A percentile compares a stretch with the other conserved stretches of the same genome.
Evolutionary conservation across 2,888 invertebrate species (phyloP).

Genomic region (Podabrus alpinus): DNA sequence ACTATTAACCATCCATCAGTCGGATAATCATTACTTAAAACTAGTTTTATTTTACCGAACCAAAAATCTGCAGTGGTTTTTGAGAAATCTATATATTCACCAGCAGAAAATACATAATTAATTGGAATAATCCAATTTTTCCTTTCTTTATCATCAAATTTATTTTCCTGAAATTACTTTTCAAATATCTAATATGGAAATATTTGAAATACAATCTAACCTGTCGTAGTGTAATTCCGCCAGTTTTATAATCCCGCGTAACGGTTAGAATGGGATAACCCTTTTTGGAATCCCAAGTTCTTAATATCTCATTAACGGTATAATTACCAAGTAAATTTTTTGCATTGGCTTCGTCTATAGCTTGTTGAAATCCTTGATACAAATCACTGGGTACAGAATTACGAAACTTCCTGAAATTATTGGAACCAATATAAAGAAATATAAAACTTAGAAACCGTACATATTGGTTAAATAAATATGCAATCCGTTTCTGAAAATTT

Average conservation of each 20-base stretch:
- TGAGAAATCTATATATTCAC: conserved; percentile 2
- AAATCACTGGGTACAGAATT: conserved; percentile 43
- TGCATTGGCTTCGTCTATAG: conserved; percentile 26
- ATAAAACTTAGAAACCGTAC: not conserved
- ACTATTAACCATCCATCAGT: conserved; percentile 50
- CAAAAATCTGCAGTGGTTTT: conserved; percentile 20
- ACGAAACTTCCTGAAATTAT: conserved; percentile 29
- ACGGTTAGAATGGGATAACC: conserved; percentile 31
- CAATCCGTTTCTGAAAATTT: conserved; percentile 9
- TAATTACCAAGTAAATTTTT: conserved; percentile 4
- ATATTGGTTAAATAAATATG: conserved; percentile 6
- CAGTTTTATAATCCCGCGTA: conserved; percentile 8
- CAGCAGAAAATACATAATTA: conserved; percentile 5
- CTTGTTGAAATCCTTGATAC: conserved; percentile 42
- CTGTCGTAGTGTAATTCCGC: conserved; percentile 8
- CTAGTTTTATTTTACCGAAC: conserved; percentile 20
- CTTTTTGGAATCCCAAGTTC: conserved; percentile 18
- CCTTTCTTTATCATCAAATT: not conserved
- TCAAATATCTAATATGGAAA: not conserved
- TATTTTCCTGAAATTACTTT: not conserved
- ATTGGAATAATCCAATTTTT: conserved; percentile 18
- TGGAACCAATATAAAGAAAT: not conserved
- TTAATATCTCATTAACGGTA: not conserved
- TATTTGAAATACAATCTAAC: not conserved
- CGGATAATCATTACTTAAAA: not conserved